phyloP scores from a whole-genome alignment of 2,113 vertebrate genomes.

The Muntiacus muntjak region DNA sequence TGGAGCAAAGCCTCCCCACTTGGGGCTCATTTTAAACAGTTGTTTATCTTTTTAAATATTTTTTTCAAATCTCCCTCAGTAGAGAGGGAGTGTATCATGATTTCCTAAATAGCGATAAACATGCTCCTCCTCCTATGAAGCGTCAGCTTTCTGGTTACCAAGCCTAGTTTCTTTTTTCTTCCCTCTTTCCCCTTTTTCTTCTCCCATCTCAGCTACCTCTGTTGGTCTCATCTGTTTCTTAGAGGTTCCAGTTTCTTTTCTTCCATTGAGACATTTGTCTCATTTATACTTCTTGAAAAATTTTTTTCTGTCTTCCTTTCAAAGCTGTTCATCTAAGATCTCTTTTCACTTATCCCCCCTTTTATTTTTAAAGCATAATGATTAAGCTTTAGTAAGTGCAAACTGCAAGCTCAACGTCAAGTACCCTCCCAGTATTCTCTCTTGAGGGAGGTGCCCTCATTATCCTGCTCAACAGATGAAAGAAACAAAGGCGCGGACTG shows the following conservation, averaged over 20 bases:
- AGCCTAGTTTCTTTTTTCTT: background rate
- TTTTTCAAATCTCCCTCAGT: background rate
- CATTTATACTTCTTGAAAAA: background rate
- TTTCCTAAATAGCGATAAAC: background rate
- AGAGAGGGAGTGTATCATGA: background rate
- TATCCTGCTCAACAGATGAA: background rate
- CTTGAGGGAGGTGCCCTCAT: background rate
- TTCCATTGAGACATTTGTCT: background rate
- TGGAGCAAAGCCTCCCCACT: conserved; percentile 16
- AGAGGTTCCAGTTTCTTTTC: background rate
- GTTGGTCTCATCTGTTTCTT: background rate
- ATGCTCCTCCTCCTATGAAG: background rate
- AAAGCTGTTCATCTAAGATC: background rate
- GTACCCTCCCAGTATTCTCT: background rate
- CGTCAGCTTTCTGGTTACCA: background rate
- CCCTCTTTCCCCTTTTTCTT: fast-evolving
- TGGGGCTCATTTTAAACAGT: conserved; percentile 25
- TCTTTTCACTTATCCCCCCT: background rate
- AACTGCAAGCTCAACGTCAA: background rate
- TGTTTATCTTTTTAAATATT: conserved; percentile 49
- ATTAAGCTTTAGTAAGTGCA: background rate
- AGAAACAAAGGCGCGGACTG: background rate
- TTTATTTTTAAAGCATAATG: background rate
- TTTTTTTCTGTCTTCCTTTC: background rate
- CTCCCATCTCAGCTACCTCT: background rate